Evolutionary conservation across 2,113 vertebrate genomes (phyloP), one percentile per base, ranked within the genome.

Genomic region (Illadopsis cleaveri): DNA sequence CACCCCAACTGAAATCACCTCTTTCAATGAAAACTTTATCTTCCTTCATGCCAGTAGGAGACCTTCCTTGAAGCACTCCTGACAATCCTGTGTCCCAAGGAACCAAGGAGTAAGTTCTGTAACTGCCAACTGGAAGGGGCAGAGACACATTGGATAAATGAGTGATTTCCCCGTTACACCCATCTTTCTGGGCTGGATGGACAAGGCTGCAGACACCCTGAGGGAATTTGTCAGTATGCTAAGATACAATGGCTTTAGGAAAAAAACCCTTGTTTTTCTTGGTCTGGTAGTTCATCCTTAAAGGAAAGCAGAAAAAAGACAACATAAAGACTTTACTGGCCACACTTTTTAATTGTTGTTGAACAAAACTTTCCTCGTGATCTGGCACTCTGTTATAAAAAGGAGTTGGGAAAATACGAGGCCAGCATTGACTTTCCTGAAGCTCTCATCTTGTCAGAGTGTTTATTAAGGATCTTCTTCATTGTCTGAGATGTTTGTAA

Each of bases 81-180:
- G 2, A 9, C 14, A 62, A 6, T 33, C 21, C 53, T 53, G 12
- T 50, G 30, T 70, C 56, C 8, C 7, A 57, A n/a, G 27, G 7
- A 90, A 42, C 17, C n/a, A 47, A 11, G 25, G 10, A 31, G 28
- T 79, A 33, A 66, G 20, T 86, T 85, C 11, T 62, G 28, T 54
- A 75, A 44, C 33, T 73, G 14, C n/a, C 51, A 56, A 1, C 20
- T 47, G 37, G 33, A 53, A 68, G 47, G 53, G 87, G 18, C 28
- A 53, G 82, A 75, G 66, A 51, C 3, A 2, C 3, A 1, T 14
- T 9, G 16, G 21, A 45, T 11, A 15, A 42, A 45, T 0, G 0
- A 45, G 48, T 38, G 12, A 10, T 50, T 89, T 44, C 35, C 27
- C 35, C 54, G 5, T 53, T 51, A 54, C 30, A 58, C 4, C 10